phyloP scores from a whole-genome alignment of 2,797 vertebrate species.

The Enoplosus armatus region DNA sequence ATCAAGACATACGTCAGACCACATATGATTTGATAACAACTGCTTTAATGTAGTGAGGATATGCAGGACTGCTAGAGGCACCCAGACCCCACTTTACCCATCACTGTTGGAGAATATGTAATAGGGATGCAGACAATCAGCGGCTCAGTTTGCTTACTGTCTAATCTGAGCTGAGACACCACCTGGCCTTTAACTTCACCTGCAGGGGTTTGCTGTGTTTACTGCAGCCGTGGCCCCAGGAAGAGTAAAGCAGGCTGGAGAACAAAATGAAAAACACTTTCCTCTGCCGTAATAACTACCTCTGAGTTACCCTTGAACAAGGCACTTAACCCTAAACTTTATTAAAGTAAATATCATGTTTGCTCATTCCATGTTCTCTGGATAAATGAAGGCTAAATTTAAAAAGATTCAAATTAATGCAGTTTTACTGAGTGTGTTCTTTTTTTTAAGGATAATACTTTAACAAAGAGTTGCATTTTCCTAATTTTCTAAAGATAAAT shows the following conservation, averaged over 20 bases:
- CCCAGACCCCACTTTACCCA: not conserved
- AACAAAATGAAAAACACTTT: conserved; percentile 1
- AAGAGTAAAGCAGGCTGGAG: conserved; percentile 9
- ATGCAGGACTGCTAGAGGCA: conserved; percentile 10
- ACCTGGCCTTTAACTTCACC: conserved; percentile 49
- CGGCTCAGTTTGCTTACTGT: conserved; percentile 25
- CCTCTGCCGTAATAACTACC: conserved; percentile 6
- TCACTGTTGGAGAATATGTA: not conserved
- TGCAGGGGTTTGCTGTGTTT: conserved; percentile 56
- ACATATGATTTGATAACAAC: not conserved
- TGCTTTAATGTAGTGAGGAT: not conserved
- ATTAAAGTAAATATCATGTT: not conserved
- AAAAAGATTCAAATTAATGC: not conserved
- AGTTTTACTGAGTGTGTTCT: not conserved
- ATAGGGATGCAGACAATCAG: conserved; percentile 17
- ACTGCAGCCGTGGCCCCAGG: conserved; percentile 36
- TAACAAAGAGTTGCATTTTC: not conserved
- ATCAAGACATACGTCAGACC: not conserved
- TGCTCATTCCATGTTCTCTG: not conserved
- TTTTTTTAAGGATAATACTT: not conserved
- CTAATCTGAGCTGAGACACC: conserved; percentile 52
- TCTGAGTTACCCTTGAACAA: conserved; percentile 43
- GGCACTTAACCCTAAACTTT: conserved; percentile 13
- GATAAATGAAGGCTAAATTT: conserved; percentile 2
- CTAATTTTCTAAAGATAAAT: not conserved